Percentiles rank a stretch among this genome's conserved stretches.
Evolutionary conservation across 2,888 invertebrate genomes (phyloP).

Genomic region (Agonopterix heracliana): DNA sequence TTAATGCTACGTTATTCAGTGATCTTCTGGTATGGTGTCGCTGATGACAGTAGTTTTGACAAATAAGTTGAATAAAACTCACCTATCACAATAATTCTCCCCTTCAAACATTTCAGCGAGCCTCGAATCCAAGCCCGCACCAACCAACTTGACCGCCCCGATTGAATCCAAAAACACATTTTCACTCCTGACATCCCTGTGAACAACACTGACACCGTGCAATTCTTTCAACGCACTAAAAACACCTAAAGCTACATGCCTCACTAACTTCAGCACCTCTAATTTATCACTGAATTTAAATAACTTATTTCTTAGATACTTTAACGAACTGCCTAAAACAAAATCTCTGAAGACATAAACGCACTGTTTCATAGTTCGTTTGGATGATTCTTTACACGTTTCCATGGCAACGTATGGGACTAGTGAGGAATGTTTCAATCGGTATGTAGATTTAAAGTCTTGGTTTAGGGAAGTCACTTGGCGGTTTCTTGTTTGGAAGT

Average conservation of each 20-base stretch:
- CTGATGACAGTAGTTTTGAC: too few relatives aligned
- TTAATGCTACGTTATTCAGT: too few relatives aligned
- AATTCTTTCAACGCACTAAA: conserved; percentile 85
- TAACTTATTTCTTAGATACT: conserved; percentile 33
- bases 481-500: conserved; percentile 63
- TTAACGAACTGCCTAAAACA: conserved; percentile 67
- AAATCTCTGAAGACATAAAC: conserved; percentile 85
- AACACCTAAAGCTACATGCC: conserved; percentile 82
- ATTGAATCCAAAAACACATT: conserved; percentile 83
- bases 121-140: conserved; percentile 83
- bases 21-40: too few relatives aligned
- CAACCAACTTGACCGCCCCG: conserved; percentile 78
- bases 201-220: conserved; percentile 88
- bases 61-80: conserved; percentile 16
- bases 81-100: conserved; percentile 55
- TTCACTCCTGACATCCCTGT: conserved; percentile 86
- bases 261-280: conserved; percentile 63
- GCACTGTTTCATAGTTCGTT: conserved; percentile 41
- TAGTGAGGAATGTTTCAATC: conserved; percentile 82
- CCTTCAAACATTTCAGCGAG: conserved; percentile 75
- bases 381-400: conserved; percentile 74
- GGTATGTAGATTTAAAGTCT: conserved; percentile 83
- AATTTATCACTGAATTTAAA: conserved; percentile 41
- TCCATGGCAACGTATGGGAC: conserved; percentile 86
- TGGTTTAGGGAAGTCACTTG: conserved; percentile 84